Conservation (phyloP, 30 jellyfish, hydroid and myxozoan species). For the Cassiopea andromeda region DNA sequence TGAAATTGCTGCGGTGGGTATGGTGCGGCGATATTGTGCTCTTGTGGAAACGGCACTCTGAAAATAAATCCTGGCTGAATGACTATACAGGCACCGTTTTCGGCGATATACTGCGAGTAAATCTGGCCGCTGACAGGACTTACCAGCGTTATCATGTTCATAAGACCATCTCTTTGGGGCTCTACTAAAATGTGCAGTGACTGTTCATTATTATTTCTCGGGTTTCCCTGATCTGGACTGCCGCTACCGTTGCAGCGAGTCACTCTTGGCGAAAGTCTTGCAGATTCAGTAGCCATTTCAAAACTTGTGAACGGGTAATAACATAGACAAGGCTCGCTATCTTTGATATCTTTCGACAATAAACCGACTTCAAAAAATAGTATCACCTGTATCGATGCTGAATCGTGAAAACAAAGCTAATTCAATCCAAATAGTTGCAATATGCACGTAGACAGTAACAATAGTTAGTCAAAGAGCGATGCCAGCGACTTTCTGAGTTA, state of each 20-base stretch:
- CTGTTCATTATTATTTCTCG: slow-evolving; percentile 85
- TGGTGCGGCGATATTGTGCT: slow-evolving; percentile 76
- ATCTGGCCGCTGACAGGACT: slow-evolving; percentile 93
- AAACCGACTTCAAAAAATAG: background rate
- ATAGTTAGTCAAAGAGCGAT: background rate
- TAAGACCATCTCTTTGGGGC: slow-evolving; percentile 95
- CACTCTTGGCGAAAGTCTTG: slow-evolving; percentile 65
- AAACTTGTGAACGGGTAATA: background rate
- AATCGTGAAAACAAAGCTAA: background rate
- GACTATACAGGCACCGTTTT: slow-evolving; percentile 93
- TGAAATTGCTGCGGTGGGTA: slow-evolving; percentile 65
- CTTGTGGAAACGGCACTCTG: slow-evolving; percentile 98
- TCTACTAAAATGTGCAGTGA: slow-evolving; percentile 88
- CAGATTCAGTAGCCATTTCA: slow-evolving; percentile 63
- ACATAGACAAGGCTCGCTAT: background rate
- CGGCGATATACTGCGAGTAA: slow-evolving; percentile 85
- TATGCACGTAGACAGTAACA: slow-evolving; percentile 31
- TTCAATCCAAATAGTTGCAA: slow-evolving; percentile 22
- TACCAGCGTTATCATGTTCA: slow-evolving; percentile 86
- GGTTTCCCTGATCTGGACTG: slow-evolving; percentile 84
- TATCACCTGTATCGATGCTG: background rate
- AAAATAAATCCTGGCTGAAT: slow-evolving; percentile 96
- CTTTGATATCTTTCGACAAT: background rate
- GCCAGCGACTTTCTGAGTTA: slow-evolving; percentile 3
- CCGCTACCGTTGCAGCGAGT: slow-evolving; percentile 74